Conservation (phyloP, 2,888 invertebrate genomes). For the Rhamphomyia laevipes region DNA sequence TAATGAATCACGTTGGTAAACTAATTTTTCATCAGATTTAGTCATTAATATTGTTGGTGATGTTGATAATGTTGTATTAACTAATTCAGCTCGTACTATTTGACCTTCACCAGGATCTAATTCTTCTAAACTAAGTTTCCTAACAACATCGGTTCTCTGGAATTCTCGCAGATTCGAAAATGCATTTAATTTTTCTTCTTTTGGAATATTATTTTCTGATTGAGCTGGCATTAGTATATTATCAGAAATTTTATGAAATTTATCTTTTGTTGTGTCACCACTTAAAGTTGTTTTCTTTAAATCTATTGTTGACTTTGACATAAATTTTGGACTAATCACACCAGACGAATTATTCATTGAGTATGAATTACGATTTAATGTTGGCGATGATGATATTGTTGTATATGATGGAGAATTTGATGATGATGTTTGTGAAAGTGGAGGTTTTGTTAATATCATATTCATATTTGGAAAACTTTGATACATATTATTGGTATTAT, state of each 20-base stretch:
- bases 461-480: conserved; percentile 15
- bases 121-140: conserved; percentile 21
- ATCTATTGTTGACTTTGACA: conserved; percentile 36
- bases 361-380: conserved; percentile 13
- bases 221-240: conserved; percentile 30
- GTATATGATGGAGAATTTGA: conserved; percentile 27
- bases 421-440: conserved; percentile 19
- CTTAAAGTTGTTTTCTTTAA: conserved; percentile 30
- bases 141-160: conserved; percentile 18
- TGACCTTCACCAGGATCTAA: conserved; percentile 19
- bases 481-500: conserved; percentile 21
- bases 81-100: conserved; percentile 33
- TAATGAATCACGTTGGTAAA: conserved; percentile 31
- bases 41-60: conserved; percentile 8
- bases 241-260: background rate
- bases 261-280: background rate
- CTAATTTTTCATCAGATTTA: conserved; percentile 21
- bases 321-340: conserved; percentile 28
- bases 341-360: conserved; percentile 29
- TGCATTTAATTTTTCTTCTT: background rate
- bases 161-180: conserved; percentile 12
- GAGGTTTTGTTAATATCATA: conserved; percentile 15
- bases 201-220: conserved; percentile 32
- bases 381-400: conserved; percentile 12
- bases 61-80: conserved; percentile 29